Conservation (phyloP, 2,113 vertebrate genomes). For the Sebastes schlegelii region DNA sequence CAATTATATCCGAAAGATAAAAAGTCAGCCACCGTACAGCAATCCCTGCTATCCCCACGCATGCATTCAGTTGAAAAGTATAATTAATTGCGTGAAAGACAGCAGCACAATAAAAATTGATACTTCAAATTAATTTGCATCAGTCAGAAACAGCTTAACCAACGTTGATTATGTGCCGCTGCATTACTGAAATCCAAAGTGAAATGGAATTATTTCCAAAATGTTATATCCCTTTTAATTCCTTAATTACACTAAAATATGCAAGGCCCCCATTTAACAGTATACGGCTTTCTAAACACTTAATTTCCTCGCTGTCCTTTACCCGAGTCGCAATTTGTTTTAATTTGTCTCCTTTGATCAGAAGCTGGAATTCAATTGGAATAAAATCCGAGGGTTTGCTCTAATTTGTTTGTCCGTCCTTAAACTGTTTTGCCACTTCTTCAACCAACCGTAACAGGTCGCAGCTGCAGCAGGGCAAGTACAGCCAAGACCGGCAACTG, state of each 20-base stretch:
- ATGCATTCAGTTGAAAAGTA: conserved; percentile 38
- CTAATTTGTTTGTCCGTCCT: neutral
- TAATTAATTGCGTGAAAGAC: conserved; percentile 55
- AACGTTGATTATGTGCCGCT: conserved; percentile 15
- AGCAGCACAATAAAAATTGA: conserved; percentile 22
- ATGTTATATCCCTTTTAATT: conserved; percentile 22
- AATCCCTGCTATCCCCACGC: neutral
- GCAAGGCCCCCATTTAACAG: neutral
- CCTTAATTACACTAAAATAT: conserved; percentile 17
- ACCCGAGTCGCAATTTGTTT: neutral
- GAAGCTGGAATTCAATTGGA: neutral
- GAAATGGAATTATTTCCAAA: conserved; percentile 29
- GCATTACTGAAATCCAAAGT: conserved; percentile 23
- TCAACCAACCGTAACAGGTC: neutral
- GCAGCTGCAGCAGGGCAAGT: conserved; percentile 1
- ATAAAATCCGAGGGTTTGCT: conserved; percentile 3
- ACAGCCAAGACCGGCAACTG: neutral
- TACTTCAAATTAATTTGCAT: conserved; percentile 44
- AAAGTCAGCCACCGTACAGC: conserved; percentile 39
- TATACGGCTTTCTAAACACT: conserved; percentile 18
- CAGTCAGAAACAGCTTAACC: conserved; percentile 32
- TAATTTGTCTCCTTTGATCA: conserved; percentile 4
- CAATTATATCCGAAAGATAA: conserved; percentile 40
- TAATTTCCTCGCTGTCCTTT: neutral
- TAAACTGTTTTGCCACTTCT: neutral